Conservation (phyloP, 2,113 vertebrate species). For the Carassius auratus region DNA sequence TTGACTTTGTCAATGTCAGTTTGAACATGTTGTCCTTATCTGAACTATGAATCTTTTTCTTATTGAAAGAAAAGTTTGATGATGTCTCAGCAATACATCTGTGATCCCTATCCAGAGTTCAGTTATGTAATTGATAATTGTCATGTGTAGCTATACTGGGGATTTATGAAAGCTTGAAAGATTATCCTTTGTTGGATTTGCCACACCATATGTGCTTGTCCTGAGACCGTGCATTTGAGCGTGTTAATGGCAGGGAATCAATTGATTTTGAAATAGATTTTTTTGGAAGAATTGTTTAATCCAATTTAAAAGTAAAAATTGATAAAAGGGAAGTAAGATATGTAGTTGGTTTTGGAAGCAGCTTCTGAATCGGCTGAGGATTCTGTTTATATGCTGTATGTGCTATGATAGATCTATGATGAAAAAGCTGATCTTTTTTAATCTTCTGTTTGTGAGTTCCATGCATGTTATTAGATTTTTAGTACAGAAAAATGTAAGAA, state of each 20-base stretch:
- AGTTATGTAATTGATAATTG: slow-evolving; percentile 8
- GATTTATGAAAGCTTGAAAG: slow-evolving; percentile 28
- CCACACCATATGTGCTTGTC: background rate
- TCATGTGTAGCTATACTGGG: slow-evolving; percentile 12
- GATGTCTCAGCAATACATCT: background rate
- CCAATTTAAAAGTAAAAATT: background rate
- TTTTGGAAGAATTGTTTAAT: background rate
- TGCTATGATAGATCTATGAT: background rate
- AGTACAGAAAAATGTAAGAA: background rate
- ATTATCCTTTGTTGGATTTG: slow-evolving; percentile 48
- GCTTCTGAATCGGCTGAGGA: background rate
- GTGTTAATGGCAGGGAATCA: background rate
- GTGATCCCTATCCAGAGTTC: background rate
- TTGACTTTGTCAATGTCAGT: slow-evolving; percentile 75
- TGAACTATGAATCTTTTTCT: background rate
- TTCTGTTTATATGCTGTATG: background rate
- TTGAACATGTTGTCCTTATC: background rate
- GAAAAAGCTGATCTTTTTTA: background rate
- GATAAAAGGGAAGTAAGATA: background rate
- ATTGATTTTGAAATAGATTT: no score
- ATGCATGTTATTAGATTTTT: background rate
- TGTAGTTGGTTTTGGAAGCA: background rate
- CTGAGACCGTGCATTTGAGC: background rate
- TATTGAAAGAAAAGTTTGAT: background rate
- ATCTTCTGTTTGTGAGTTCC: background rate